A percentile compares a stretch with the other conserved stretches of the same genome.
phyloP scores from a whole-genome alignment of 2,113 vertebrate genomes.

The Colistium nudipinnis region DNA sequence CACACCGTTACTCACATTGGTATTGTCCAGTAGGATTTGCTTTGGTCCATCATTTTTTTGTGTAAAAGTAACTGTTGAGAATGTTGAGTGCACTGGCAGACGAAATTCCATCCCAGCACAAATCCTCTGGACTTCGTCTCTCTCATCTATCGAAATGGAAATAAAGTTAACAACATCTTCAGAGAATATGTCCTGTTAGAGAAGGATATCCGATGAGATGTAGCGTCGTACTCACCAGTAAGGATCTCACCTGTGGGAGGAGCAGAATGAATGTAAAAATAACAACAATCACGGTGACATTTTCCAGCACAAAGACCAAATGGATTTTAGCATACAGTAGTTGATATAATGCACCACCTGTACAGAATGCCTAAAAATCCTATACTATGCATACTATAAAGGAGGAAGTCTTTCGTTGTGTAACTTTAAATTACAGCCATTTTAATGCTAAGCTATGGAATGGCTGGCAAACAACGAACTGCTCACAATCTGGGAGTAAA shows the following conservation, averaged over 20 bases:
- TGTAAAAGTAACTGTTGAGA: slow-evolving; percentile 73
- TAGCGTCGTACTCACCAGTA: slow-evolving; percentile 51
- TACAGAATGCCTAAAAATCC: too few relatives aligned
- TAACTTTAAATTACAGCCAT: neutral
- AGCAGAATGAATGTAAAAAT: neutral
- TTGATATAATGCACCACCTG: too few relatives aligned
- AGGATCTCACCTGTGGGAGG: slow-evolving; percentile 42
- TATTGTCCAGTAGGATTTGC: slow-evolving; percentile 72
- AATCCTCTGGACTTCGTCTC: slow-evolving; percentile 66
- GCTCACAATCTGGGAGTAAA: too few relatives aligned
- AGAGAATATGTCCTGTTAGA: neutral
- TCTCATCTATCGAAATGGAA: slow-evolving; percentile 48
- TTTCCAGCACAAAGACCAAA: accelerated
- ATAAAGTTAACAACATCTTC: neutral
- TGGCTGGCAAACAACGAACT: too few relatives aligned
- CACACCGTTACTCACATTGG: slow-evolving; percentile 54
- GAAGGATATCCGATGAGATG: slow-evolving; percentile 1
- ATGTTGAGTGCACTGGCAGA: slow-evolving; percentile 71
- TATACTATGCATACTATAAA: too few relatives aligned
- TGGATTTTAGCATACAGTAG: too few relatives aligned
- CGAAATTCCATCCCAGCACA: slow-evolving; percentile 75
- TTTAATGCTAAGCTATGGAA: too few relatives aligned
- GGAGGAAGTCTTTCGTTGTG: too few relatives aligned
- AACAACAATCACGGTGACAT: too few relatives aligned
- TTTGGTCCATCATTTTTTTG: slow-evolving; percentile 42